Evolutionary conservation across 2,797 vertebrate species (phyloP).

Genomic region (Propithecus deckenii): DNA sequence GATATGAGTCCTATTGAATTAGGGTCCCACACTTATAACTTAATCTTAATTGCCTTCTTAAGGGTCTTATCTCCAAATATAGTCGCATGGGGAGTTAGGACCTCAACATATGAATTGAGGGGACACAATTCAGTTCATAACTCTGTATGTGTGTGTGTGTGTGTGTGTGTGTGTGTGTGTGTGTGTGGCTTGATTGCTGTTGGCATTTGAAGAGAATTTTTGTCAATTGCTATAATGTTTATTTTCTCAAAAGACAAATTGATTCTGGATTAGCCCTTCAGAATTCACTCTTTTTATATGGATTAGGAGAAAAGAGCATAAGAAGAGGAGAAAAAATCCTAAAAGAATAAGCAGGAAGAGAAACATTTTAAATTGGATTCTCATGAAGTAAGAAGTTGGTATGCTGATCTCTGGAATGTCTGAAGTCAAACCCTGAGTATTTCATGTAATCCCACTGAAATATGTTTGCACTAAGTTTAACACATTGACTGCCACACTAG

Average conservation of each 20-base stretch:
- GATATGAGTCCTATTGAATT: background rate
- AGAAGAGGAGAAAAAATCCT: background rate
- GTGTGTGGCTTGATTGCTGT: background rate
- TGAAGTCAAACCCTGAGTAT: background rate
- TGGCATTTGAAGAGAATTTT: background rate
- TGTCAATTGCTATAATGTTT: background rate
- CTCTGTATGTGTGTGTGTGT: background rate
- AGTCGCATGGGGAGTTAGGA: background rate
- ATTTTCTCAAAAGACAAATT: constrained; percentile 47
- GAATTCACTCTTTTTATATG: background rate
- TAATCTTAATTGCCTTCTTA: background rate
- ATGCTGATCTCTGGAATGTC: background rate
- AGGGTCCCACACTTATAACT: background rate
- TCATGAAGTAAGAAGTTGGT: background rate
- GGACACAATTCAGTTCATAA: background rate
- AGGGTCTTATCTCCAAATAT: background rate
- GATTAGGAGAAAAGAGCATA: background rate
- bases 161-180: background rate
- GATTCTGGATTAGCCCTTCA: constrained; percentile 32
- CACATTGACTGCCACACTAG: too few species aligned
- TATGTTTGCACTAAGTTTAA: background rate
- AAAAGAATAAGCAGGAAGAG: background rate
- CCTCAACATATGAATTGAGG: background rate
- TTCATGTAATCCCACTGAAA: background rate
- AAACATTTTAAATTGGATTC: background rate